A percentile compares a stretch with the other conserved stretches of the same genome.
These are phyloP conservation scores for Heliconius himera DNA, from an alignment of 1,140 invertebrate species.

Conservation along the genomic window DNA sequence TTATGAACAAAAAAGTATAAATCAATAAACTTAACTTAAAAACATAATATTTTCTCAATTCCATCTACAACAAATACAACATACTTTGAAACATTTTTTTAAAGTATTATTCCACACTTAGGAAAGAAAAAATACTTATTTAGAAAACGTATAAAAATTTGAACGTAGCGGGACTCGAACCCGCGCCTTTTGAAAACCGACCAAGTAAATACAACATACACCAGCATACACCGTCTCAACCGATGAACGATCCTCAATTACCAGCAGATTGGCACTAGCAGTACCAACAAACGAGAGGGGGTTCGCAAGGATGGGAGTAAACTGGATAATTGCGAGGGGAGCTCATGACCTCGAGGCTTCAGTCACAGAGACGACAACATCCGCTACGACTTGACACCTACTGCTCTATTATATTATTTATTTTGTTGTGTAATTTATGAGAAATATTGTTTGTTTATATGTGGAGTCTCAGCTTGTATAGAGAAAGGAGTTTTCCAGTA, in stretches of 20 bases:
- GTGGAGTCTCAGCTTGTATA: too few species aligned
- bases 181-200: too few species aligned
- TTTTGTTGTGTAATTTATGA: constrained; percentile 2
- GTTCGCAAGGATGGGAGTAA: constrained; percentile 23
- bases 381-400: neutral
- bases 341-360: constrained; percentile 30
- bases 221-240: neutral
- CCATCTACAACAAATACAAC: neutral
- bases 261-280: neutral
- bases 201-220: too few species aligned
- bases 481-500: too few species aligned
- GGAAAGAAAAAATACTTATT: too few species aligned
- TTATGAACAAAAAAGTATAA: too few species aligned
- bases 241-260: neutral
- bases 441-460: neutral
- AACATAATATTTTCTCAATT: neutral
- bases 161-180: too few species aligned
- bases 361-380: neutral
- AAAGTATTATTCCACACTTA: too few species aligned
- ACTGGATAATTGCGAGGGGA: constrained; percentile 35
- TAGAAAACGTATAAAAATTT: too few species aligned
- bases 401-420: neutral
- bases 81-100: too few species aligned
- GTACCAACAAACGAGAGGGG: constrained; percentile 23
- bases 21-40: too few species aligned